Conservation (phyloP, 1,140 invertebrate genomes). For the Eumaeus atala region DNA sequence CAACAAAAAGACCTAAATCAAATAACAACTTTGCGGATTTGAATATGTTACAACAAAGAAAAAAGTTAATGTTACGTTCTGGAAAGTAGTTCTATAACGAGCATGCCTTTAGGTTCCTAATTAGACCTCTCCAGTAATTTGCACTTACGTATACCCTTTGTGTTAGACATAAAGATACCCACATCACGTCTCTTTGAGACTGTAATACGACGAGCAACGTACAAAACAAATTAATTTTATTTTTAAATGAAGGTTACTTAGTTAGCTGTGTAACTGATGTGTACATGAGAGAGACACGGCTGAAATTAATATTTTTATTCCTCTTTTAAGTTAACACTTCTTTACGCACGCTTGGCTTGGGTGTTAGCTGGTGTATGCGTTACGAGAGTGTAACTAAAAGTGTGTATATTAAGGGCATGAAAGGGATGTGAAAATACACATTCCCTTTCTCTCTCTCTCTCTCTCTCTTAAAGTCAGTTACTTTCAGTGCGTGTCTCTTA, state of each 20-base stretch:
- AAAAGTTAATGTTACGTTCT: background rate
- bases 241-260: constrained; percentile 1
- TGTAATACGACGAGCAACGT: background rate
- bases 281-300: background rate
- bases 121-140: background rate
- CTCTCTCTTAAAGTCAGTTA: too few species aligned
- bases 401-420: too few species aligned
- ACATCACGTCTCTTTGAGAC: constrained; percentile 7
- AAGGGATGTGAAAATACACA: too few species aligned
- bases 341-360: too few species aligned
- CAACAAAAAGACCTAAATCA: too few species aligned
- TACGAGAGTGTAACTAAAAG: too few species aligned
- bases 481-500: too few species aligned
- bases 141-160: background rate
- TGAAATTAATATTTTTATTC: too few species aligned
- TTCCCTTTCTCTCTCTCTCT: too few species aligned
- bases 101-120: background rate
- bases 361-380: too few species aligned
- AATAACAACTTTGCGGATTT: too few species aligned
- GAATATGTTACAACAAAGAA: background rate
- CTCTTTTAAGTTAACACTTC: too few species aligned
- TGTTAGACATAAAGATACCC: background rate
- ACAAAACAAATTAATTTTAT: constrained; percentile 9
- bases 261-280: background rate
- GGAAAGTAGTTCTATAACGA: background rate